A percentile compares a stretch with the other conserved stretches of the same genome.
These are phyloP conservation scores for Bos taurus DNA, from an alignment of 2,113 vertebrate species.

Conservation along the genomic window DNA sequence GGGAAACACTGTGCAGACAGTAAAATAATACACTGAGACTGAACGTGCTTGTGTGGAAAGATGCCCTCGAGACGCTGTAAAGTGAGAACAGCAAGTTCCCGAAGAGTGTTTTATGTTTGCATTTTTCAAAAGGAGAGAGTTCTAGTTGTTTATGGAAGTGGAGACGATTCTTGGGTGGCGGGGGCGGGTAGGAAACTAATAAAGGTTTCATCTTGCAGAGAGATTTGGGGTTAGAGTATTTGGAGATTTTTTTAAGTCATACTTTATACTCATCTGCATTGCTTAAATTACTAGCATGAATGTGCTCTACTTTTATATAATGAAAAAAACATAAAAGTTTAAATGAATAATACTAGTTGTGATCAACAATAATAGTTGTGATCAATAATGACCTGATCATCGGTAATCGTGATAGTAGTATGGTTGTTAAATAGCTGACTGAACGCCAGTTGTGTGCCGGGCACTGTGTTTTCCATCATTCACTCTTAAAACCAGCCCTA, in stretches of 20 bases:
- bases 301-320: not conserved
- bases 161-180: not conserved
- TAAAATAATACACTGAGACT: not conserved
- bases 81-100: not conserved
- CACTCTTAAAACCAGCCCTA: not conserved
- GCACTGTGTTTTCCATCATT: not conserved
- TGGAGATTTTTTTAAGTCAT: not conserved
- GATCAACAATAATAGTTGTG: not conserved
- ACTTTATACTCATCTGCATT: not conserved
- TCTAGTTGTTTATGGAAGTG: not conserved
- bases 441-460: not conserved
- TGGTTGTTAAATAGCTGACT: not conserved
- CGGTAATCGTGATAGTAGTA: not conserved
- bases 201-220: not conserved
- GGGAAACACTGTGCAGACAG: not conserved
- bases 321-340: not conserved
- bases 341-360: not conserved
- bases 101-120: not conserved
- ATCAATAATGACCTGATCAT: not conserved
- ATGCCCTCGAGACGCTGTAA: accelerated
- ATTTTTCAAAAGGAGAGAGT: not conserved
- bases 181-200: not conserved
- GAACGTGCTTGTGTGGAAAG: not conserved
- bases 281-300: not conserved
- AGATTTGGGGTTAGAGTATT: not conserved